Evolutionary conservation across 2,797 vertebrate species (phyloP).

Genomic region (Argya squamiceps): DNA sequence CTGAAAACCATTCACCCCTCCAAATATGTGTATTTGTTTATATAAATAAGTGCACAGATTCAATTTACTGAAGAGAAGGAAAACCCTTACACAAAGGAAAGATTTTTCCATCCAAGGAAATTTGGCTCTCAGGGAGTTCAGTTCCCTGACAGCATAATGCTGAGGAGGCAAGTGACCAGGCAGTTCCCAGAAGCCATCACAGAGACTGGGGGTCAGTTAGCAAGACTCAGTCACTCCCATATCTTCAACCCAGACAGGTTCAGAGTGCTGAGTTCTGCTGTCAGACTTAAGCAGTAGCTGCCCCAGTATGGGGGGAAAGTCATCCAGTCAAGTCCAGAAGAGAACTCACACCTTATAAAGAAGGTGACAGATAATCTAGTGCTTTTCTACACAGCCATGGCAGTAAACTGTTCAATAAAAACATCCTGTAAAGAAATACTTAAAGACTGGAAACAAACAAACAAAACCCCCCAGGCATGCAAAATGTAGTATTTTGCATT

Average conservation of each 20-base stretch:
- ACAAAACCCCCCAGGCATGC: neutral
- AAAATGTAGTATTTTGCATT: neutral
- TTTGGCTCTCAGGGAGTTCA: neutral
- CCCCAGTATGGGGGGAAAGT: neutral
- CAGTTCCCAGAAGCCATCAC: neutral
- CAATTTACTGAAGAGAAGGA: neutral
- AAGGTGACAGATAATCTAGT: neutral
- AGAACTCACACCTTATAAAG: neutral
- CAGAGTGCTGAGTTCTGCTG: neutral
- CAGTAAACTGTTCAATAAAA: neutral
- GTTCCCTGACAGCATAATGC: neutral
- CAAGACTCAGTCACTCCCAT: neutral
- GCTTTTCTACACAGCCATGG: neutral
- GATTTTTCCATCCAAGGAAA: neutral
- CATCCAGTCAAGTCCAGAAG: neutral
- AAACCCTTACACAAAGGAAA: neutral
- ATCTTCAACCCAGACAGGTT: neutral
- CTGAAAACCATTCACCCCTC: neutral
- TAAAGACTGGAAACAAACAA: neutral
- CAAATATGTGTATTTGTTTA: fast-evolving
- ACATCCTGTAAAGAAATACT: neutral
- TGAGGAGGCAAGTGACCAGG: neutral
- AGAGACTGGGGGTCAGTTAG: neutral
- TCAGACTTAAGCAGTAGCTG: neutral
- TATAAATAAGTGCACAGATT: neutral